Evolutionary conservation across 1,140 invertebrate genomes (phyloP).

Genomic region (Rhizoglyphus robini): DNA sequence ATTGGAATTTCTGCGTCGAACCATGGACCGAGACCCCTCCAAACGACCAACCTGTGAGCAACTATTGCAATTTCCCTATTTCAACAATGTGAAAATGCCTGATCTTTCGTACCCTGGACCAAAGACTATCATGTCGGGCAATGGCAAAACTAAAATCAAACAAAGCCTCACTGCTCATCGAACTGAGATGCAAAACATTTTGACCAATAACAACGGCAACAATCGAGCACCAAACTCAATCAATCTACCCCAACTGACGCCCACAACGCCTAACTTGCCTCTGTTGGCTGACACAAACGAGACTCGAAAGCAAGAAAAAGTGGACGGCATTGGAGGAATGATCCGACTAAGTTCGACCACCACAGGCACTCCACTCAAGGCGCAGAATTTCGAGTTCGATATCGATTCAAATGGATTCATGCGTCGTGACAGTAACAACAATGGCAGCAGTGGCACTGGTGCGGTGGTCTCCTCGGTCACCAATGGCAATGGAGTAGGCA

Average conservation of each 20-base stretch:
- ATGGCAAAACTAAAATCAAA: neutral
- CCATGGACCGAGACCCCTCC: constrained; percentile 82
- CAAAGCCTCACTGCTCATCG: neutral
- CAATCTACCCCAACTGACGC: constrained; percentile 5
- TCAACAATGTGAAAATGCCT: constrained; percentile 34
- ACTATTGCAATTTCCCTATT: constrained; percentile 72
- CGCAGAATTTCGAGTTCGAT: constrained; percentile 1
- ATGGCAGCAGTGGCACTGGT: neutral
- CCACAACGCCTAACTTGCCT: neutral
- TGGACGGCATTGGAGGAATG: neutral
- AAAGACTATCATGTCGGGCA: neutral
- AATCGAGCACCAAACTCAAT: neutral
- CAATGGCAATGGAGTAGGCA: neutral
- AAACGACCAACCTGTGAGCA: constrained; percentile 78
- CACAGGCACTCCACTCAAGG: neutral
- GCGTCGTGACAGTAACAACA: neutral
- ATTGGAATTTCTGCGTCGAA: constrained; percentile 74
- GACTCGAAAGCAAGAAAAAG: neutral
- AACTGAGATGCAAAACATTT: neutral
- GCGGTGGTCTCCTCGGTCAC: neutral
- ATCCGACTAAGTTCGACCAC: neutral
- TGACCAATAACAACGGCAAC: neutral
- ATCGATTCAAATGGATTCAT: neutral
- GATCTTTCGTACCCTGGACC: constrained; percentile 7
- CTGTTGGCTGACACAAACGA: neutral